These are phyloP conservation scores for Phoxinus phoxinus DNA, from an alignment of 2,113 vertebrate genomes.

Conservation along the genomic window DNA sequence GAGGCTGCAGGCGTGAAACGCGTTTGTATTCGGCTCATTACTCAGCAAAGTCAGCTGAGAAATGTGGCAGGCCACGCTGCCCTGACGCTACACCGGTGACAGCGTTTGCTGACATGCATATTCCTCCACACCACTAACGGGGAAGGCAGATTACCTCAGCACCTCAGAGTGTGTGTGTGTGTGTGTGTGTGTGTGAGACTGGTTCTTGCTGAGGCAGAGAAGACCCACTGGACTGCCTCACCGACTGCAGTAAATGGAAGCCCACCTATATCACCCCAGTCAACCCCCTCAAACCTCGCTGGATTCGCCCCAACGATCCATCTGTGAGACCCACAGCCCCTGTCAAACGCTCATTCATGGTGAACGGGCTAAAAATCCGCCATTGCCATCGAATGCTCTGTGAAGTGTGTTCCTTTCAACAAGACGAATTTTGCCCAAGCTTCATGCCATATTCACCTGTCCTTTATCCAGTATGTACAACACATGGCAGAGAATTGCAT, in stretches of 20 bases:
- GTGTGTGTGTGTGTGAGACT: slow-evolving; percentile 34
- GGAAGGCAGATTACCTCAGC: slow-evolving; percentile 28
- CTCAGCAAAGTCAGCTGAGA: slow-evolving; percentile 61
- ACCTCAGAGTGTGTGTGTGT: slow-evolving; percentile 29
- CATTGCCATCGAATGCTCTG: neutral
- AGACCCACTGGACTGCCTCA: slow-evolving; percentile 30
- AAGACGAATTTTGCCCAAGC: neutral
- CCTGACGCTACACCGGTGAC: slow-evolving; percentile 40
- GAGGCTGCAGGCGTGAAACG: slow-evolving; percentile 44
- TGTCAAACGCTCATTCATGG: slow-evolving; percentile 14
- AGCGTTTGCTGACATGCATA: slow-evolving; percentile 62
- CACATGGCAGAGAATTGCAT: neutral
- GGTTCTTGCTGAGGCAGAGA: slow-evolving; percentile 19
- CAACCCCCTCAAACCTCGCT: slow-evolving; percentile 2
- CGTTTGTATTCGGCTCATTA: slow-evolving; percentile 62
- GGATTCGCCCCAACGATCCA: slow-evolving; percentile 18
- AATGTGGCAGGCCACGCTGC: slow-evolving; percentile 46
- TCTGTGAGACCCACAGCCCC: slow-evolving; percentile 5
- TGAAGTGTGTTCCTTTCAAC: slow-evolving; percentile 14
- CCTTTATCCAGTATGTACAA: neutral
- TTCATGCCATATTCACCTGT: slow-evolving; percentile 20
- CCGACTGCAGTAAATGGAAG: slow-evolving; percentile 11
- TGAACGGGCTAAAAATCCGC: slow-evolving; percentile 14
- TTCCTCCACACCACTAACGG: slow-evolving; percentile 52
- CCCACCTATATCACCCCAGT: slow-evolving; percentile 24